phyloP scores from a whole-genome alignment of 2,797 vertebrate species.

The Melanotaenia pygmaea region DNA sequence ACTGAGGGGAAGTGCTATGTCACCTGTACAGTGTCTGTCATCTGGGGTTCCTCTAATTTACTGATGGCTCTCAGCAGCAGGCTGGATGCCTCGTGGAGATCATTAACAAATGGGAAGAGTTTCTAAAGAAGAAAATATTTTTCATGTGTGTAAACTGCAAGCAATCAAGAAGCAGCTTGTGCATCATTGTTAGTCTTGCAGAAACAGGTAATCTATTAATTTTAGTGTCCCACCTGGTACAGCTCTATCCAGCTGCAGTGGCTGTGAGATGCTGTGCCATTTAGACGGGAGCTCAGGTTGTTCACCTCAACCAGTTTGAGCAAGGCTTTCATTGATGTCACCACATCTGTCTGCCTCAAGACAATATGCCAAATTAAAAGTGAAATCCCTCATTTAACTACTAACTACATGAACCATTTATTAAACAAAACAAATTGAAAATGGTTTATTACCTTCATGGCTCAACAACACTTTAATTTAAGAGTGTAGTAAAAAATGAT shows the following conservation, averaged over 20 bases:
- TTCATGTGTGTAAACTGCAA: neutral
- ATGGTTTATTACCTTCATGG: neutral
- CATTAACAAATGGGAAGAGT: constrained; percentile 86
- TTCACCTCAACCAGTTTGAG: constrained; percentile 84
- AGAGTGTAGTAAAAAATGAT: neutral
- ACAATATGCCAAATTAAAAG: constrained; percentile 2
- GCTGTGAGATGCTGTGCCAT: constrained; percentile 85
- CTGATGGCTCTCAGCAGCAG: constrained; percentile 86
- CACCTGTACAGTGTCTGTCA: constrained; percentile 84
- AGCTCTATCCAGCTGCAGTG: constrained; percentile 90
- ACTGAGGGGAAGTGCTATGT: neutral
- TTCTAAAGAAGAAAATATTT: constrained; percentile 77
- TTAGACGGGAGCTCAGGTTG: constrained; percentile 86
- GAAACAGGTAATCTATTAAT: neutral
- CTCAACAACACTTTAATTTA: neutral
- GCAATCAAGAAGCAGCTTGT: neutral
- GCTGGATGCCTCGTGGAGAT: constrained; percentile 80
- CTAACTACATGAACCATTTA: neutral
- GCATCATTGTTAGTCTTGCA: neutral
- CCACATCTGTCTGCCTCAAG: constrained; percentile 84
- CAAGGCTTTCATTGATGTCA: constrained; percentile 87
- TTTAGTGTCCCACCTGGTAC: constrained; percentile 85
- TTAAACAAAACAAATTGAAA: neutral
- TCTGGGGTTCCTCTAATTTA: constrained; percentile 76
- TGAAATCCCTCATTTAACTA: neutral